Evolutionary conservation across 2,888 invertebrate genomes (phyloP), one percentile per base, ranked within the genome.

Genomic region (Lepas anatifera): DNA sequence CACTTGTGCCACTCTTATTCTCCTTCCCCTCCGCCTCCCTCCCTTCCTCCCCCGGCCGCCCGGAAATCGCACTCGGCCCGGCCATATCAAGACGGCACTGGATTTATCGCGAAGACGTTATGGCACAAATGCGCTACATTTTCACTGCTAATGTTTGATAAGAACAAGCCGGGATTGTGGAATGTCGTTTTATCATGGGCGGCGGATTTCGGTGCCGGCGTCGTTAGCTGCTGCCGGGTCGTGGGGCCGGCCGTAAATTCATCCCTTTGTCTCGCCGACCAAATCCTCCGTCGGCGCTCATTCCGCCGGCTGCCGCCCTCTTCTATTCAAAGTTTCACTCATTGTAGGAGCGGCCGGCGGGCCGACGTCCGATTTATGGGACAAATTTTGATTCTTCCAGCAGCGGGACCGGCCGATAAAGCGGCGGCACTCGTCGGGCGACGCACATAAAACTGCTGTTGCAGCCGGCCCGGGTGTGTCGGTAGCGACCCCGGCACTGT

Each of bases 341-440:
- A 52, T 52, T 52, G 52, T 52, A 52, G 52, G 29, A 27, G 52
- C 41, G 8, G 7, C 29, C 29, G 32, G 27, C 52, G 52, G 52
- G 32, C 29, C 52, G 52, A n/a, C 29, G 32, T 18, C 52, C 52
- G 32, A 52, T 52, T 52, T 52, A 52, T 52, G 52, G 52, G 52
- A 52, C 52, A 52, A 52, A 52, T 52, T 52, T 27, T 52, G 52
- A 52, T 52, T 52, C 52, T 52, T 52, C 52, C 52, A 52, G 52
- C 29, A 32, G 52, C 52, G 32, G 52, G 52, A 52, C 18, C 29
- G 29, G 22, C 52, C 52, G 52, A 52, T 52, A 52, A 52, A 52
- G 32, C 52, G 52, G 29, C 52, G 18, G 18, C 29, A 25, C 50
- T 27, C 52, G 7, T 29, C 52, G 4, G 52, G 32, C 18, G 52